A percentile compares a stretch with the other conserved stretches of the same genome.
These are phyloP conservation scores for Oligia strigilis DNA, from an alignment of 2,888 invertebrate species.

Conservation along the genomic window DNA sequence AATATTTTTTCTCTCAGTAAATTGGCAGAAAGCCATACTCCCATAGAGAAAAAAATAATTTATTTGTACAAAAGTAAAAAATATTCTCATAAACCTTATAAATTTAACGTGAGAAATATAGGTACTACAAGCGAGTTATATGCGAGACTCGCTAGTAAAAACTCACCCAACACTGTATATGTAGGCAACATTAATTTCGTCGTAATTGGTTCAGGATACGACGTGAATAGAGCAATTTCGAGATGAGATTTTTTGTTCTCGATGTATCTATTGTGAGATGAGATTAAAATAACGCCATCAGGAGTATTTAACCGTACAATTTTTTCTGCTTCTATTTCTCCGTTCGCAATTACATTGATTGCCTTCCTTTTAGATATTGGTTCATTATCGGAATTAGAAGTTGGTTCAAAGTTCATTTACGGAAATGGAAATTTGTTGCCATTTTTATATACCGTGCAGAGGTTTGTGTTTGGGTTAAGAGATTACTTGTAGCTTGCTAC, in stretches of 20 bases:
- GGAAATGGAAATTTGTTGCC: conserved; percentile 53
- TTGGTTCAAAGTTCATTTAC: conserved; percentile 51
- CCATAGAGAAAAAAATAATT: conserved; percentile 4
- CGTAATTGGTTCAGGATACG: conserved; percentile 73
- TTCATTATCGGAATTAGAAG: conserved; percentile 66
- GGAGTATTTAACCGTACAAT: conserved; percentile 47
- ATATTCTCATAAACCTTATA: conserved; percentile 38
- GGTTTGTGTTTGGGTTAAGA: conserved; percentile 40
- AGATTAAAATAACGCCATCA: conserved; percentile 63
- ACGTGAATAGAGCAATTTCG: conserved; percentile 68
- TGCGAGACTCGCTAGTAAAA: conserved; percentile 60
- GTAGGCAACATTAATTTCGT: conserved; percentile 71
- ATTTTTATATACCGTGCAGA: conserved; percentile 47
- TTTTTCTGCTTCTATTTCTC: conserved; percentile 39
- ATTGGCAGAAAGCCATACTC: conserved; percentile 37
- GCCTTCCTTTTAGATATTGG: conserved; percentile 60
- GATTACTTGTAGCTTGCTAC: conserved; percentile 38
- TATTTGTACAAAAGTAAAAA: conserved; percentile 25
- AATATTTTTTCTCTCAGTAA: conserved; percentile 4
- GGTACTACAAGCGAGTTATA: conserved; percentile 47
- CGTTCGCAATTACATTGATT: conserved; percentile 64
- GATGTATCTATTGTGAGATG: conserved; percentile 58
- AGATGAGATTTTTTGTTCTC: conserved; percentile 66
- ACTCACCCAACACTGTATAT: conserved; percentile 57
- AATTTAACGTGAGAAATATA: conserved; percentile 51